A percentile compares a stretch with the other conserved stretches of the same genome.
Conservation (phyloP, 2,113 vertebrate species). For the Sylvia atricapilla region DNA sequence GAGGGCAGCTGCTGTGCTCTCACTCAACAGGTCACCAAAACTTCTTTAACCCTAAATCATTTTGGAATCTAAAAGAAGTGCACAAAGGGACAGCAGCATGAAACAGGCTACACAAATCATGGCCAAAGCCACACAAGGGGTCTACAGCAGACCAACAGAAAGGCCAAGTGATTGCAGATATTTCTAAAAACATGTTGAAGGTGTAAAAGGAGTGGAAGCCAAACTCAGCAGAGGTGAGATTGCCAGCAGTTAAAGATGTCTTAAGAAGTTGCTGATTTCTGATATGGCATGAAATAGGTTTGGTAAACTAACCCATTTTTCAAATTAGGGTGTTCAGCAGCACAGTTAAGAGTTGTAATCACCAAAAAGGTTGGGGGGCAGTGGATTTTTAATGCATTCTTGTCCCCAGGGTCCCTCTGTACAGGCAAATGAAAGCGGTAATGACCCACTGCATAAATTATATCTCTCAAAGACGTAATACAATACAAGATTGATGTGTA, state of each 20-base stretch:
- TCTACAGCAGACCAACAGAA: background rate
- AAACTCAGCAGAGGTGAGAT: background rate
- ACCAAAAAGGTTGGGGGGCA: background rate
- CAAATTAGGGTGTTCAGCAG: background rate
- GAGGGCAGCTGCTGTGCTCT: background rate
- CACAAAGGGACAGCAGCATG: background rate
- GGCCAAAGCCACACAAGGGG: background rate
- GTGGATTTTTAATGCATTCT: background rate
- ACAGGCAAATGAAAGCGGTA: background rate
- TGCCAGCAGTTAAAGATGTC: background rate
- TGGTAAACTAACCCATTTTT: background rate
- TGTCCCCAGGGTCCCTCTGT: background rate
- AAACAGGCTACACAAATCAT: background rate
- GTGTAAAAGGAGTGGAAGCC: background rate
- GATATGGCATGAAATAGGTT: background rate
- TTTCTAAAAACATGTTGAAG: background rate
- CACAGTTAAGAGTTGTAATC: background rate
- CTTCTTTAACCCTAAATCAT: background rate
- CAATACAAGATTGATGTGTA: background rate
- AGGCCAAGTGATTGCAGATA: background rate
- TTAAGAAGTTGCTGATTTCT: background rate
- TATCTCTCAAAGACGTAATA: background rate
- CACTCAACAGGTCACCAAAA: background rate
- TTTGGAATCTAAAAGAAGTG: background rate
- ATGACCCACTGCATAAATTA: constrained; percentile 29